Base-by-base conservation (phyloP, 2,797 vertebrate genomes). In the Sparus aurata region DNA sequence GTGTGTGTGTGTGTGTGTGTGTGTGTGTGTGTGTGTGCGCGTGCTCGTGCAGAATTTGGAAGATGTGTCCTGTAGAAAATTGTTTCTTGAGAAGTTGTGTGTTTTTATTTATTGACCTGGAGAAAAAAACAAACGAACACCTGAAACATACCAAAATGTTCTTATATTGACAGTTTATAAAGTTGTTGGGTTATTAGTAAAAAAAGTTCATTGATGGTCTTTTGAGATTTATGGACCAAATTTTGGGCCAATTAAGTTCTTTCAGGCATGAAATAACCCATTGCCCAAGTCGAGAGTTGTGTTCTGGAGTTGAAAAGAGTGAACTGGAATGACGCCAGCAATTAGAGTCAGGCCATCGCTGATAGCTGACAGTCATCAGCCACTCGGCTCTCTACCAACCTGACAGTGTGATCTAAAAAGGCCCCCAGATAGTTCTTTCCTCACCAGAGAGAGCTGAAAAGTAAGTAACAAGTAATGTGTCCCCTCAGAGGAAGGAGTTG, bases 11-110 rank as follows among this genome's bases (percentile, higher is more conserved):
- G 54, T 49, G 46, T 38, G 2, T 20, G 63, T 25, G 25, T 25
- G 25, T 27, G 27, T 27, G 27, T 27, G 27, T 27, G 27, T 27
- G 27, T 27, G 27, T 27, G 27, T 27, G 3, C 4, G 27, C 27
- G 27, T 27, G 27, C 27, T n/a, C n/a, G 18, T 27, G 13, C 27
- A 22, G n/a, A 47, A 34, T 78, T 68, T 69, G 23, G 52, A 53
- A 78, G 0, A 70, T 8, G 17, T 69, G 30, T 72, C 59, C 22
- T 16, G 34, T 55, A 6, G 23, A n/a, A 27, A 38, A 53, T 6
- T n/a, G 22, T 45, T 12, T 47, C n/a, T 25, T 43, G 13, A 63
- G 2, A 25, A 47, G 22, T 38, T 55, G 27, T 52, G 22, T n/a
- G n/a, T n/a, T 50, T 47, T 12, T 15, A 7, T 53, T n/a, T 64